These are phyloP conservation scores for Meda fulgida DNA, from an alignment of 2,797 vertebrate genomes.

Conservation along the genomic window DNA sequence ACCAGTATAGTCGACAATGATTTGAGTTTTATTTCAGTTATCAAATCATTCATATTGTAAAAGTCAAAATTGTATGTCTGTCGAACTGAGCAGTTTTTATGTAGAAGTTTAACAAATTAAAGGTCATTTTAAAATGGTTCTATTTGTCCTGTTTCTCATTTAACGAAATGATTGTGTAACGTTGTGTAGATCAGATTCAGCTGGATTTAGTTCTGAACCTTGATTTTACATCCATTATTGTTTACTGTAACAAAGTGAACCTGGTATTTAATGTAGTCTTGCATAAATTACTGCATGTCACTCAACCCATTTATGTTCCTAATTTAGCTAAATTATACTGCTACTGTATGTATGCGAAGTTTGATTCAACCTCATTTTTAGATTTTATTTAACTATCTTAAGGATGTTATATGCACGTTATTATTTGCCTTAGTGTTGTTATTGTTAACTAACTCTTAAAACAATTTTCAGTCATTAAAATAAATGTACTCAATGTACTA, in stretches of 20 bases:
- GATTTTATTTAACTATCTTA: neutral
- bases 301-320: neutral
- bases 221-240: neutral
- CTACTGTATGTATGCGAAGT: neutral
- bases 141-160: conserved; percentile 31
- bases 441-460: neutral
- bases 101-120: conserved; percentile 60
- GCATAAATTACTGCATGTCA: neutral
- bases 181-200: neutral
- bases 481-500: neutral
- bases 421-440: neutral
- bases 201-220: neutral
- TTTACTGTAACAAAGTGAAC: neutral
- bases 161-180: neutral
- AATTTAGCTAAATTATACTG: neutral
- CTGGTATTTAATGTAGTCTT: neutral
- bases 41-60: conserved; percentile 52
- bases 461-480: neutral
- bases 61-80: conserved; percentile 48
- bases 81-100: conserved; percentile 54
- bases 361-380: neutral
- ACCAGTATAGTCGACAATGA: conserved; percentile 40
- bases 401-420: neutral
- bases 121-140: conserved; percentile 55
- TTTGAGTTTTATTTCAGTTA: conserved; percentile 44